phyloP scores from a whole-genome alignment of 2,797 vertebrate species.

The Manis crassicaudata region DNA sequence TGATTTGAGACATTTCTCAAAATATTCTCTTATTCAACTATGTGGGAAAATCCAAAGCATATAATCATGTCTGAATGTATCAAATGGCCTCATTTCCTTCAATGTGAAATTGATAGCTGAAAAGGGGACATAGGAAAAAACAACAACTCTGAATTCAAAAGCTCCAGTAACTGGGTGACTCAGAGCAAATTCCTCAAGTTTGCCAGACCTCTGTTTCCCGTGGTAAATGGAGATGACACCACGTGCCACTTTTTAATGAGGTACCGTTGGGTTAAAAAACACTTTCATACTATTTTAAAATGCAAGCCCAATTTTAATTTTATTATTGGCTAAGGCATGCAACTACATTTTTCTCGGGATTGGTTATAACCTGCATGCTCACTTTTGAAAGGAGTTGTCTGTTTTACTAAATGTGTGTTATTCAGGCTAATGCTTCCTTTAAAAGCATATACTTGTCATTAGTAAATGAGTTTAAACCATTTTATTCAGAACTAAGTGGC shows the following conservation, averaged over 20 bases:
- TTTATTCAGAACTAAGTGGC: slow-evolving; percentile 18
- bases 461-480: neutral
- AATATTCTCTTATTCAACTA: slow-evolving; percentile 2
- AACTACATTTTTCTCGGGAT: neutral
- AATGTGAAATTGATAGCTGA: slow-evolving; percentile 5
- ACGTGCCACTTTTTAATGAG: neutral
- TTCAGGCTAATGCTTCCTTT: neutral
- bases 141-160: neutral
- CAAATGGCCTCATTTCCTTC: neutral
- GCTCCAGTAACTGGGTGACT: neutral
- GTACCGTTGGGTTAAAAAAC: neutral
- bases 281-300: neutral
- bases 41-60: neutral
- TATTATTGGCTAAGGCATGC: slow-evolving; percentile 39
- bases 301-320: neutral
- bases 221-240: neutral
- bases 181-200: neutral
- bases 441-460: neutral
- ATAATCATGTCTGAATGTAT: neutral
- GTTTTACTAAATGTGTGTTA: neutral
- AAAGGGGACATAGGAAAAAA: neutral
- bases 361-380: neutral
- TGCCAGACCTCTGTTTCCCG: neutral
- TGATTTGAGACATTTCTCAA: neutral
- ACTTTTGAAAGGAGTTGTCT: neutral